phyloP scores from a whole-genome alignment of 2,888 invertebrate species.

The Rhagonycha fulva region DNA sequence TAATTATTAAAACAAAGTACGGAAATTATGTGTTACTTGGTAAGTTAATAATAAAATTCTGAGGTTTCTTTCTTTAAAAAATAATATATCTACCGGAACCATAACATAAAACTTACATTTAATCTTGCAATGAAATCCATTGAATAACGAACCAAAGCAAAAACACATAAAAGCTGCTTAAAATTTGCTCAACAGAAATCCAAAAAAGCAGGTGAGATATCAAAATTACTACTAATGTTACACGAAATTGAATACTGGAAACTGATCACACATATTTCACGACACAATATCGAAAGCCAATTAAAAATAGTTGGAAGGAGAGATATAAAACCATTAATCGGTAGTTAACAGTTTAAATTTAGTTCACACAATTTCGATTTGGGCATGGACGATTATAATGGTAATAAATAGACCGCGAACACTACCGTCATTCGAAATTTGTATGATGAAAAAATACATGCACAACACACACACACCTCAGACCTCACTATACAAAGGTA shows the following conservation, averaged over 20 bases:
- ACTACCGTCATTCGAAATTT: not conserved
- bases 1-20: not conserved
- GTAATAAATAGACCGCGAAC: conserved; percentile 23
- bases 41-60: not conserved
- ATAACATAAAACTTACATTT: conserved; percentile 19
- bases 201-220: not conserved
- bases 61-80: not conserved
- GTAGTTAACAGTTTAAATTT: conserved; percentile 8
- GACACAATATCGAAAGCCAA: not conserved
- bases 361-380: conserved; percentile 7
- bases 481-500: not conserved
- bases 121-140: conserved; percentile 19
- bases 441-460: not conserved
- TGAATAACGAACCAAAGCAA: conserved; percentile 23
- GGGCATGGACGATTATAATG: not conserved
- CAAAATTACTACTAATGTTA: not conserved
- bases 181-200: not conserved
- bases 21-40: not conserved
- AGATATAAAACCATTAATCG: conserved; percentile 4
- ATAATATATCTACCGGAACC: not conserved
- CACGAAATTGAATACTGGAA: not conserved
- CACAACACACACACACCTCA: not conserved
- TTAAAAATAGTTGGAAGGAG: conserved; percentile 6
- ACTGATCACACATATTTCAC: conserved; percentile 10
- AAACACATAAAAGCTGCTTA: conserved; percentile 18